Evolutionary conservation across 2,113 vertebrate species (phyloP), one percentile per base, ranked within the genome.

Genomic region (Balaenoptera acutorostrata): DNA sequence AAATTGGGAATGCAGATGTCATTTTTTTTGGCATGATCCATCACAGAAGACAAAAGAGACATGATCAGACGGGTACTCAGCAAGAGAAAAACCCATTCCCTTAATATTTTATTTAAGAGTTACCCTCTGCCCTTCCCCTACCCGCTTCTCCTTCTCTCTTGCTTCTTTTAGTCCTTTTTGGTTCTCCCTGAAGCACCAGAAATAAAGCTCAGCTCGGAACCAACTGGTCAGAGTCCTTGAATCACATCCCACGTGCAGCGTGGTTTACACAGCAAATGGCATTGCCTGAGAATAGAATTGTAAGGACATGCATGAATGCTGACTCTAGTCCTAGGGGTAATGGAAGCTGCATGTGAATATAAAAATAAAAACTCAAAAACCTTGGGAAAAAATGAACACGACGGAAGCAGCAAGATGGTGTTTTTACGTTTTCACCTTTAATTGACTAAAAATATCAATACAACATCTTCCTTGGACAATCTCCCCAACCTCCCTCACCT

Each of bases 361-460:
- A 96, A 88, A 88, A 97, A 68, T 68, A 14, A 97, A 71, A 86
- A 36, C 61, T 77, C 8, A 92, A 61, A 93, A 97, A 80, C 49
- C 88, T 85, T 66, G 72, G 49, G 93, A 85, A 87, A 94, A 96
- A 97, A 96, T 95, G 90, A 97, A 90, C 64, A 89, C 36, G 63
- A 85, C 87, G 96, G 85, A 87, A 92, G 71, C 64, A 85, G 46
- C 33, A 66, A 95, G 89, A 85, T 85, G 90, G 36, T 90, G 68
- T 93, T 97, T 86, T 80, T 59, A 7, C 68, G 71, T 90, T 96
- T 95, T 94, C 88, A 68, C 91, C 83, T 97, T 96, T 88, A 94
- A 97, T 98, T 98, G 97, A 81, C 95, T 98, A 82, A 95, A 91
- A 90, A 31, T 94, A 92, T 82, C 88, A 95, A 83, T 77, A 74